Evolutionary conservation across 2,113 vertebrate species (phyloP), one percentile per base, ranked within the genome.

Genomic region (Agelaius phoeniceus): DNA sequence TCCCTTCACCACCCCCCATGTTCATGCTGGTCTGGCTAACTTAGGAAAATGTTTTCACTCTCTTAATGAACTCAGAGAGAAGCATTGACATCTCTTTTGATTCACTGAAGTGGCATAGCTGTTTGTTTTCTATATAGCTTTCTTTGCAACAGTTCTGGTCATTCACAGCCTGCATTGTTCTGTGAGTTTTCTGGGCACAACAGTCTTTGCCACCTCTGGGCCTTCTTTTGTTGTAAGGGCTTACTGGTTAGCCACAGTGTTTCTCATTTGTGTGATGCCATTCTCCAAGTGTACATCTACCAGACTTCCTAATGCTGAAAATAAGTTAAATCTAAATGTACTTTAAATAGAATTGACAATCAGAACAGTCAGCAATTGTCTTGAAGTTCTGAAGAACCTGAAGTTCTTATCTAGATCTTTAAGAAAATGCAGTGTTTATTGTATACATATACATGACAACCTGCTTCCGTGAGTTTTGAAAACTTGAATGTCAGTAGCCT

Each of bases 1-100:
- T 9, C 15, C 12, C 3, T 66, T 66, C 5, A 41, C 7, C 3
- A 41, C 7, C 3, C 13, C 2, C 5, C 16, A 22, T 16, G 24
- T 6, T 54, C 1, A 1, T 33, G 23, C 28, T 33, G 18, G 1
- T 74, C 41, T 82, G 33, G 7, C 23, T 71, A 46, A 52, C 4
- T 69, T 35, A 13, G 14, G 21, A 49, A 62, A 22, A 31, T 11
- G 8, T 52, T 66, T 24, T 14, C 9, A 26, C 11, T 43, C 9
- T 41, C 6, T 46, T 69, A 66, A n/a, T 46, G 26, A 81, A 28
- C 23, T 57, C 0, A 0, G 19, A 20, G 24, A 54, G 26, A 66
- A 65, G 31, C 7, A 27, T 49, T 71, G 62, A 44, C 8, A 43
- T 15, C 11, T 20, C 4, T 13, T 15, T 23, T 65, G 18, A 43